Base-by-base conservation (phyloP, 1,140 invertebrate genomes). In the Rhysida immarginata region DNA sequence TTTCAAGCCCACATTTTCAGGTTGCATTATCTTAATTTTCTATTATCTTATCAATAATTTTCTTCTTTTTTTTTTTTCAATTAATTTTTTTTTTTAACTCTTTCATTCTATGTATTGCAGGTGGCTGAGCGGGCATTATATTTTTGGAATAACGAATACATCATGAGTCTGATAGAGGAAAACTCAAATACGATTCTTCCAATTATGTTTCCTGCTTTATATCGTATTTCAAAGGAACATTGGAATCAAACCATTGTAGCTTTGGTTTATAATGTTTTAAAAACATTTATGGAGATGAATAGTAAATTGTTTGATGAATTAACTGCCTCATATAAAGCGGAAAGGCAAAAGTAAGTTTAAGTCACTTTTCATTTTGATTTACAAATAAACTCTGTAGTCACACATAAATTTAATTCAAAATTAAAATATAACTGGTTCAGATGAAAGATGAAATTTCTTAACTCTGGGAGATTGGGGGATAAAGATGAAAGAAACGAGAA, bases 281-380 rank as follows among this genome's bases (percentile, higher is more conserved):
- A 99, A 75, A 86, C 96, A 58, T 98, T 99, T 73, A 99, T 98
- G 95, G 95, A 99, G 75, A 97, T 99, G 90, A 97, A 99, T 77
- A 94, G 92, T 65, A 96, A 95, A 74, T 79, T 99, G 35, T 99
- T 99, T 74, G 94, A 99, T 74, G 91, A 97, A 73, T 84, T 97
- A 67, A 96, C 94, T 64, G 87, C 93, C 67, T 93, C 90, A 71
- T 97, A 96, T 75, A 96, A 97, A 77, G 86, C 89, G 63, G 93
- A 96, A 74, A 77, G 90, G 73, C 91, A 96, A 81, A 95, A 92
- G 92, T 96, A 78, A 80, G 81, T 77, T n/a, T n/a, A n/a, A n/a
- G n/a, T n/a, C n/a, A n/a, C n/a, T n/a, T n/a, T n/a, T n/a, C n/a
- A n/a, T n/a, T n/a, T n/a, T n/a, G n/a, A n/a, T n/a, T n/a, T n/a